These are phyloP conservation scores for Platyrinchus mystaceus DNA, from an alignment of 2,797 vertebrate genomes.

Conservation along the genomic window DNA sequence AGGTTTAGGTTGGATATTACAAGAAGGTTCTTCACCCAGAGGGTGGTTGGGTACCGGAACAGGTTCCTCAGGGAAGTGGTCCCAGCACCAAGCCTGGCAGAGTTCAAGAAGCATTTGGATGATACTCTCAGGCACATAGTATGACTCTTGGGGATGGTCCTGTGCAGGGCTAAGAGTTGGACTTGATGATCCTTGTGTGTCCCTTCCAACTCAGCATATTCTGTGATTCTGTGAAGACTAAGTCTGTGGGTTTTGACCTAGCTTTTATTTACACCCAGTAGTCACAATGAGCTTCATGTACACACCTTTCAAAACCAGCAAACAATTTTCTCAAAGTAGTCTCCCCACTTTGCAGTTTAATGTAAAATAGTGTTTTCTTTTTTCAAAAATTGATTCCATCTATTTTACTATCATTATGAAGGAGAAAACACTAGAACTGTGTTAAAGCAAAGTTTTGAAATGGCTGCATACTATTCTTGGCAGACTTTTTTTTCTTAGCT, in stretches of 20 bases:
- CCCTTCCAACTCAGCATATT: neutral
- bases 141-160: neutral
- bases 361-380: neutral
- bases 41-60: neutral
- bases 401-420: neutral
- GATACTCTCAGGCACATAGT: neutral
- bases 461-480: neutral
- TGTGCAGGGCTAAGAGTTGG: neutral
- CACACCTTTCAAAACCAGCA: neutral
- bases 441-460: neutral
- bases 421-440: neutral
- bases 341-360: neutral
- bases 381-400: accelerated
- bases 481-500: neutral
- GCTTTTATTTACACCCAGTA: neutral
- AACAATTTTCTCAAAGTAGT: neutral
- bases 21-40: neutral
- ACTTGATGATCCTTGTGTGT: neutral
- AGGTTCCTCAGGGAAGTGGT: neutral
- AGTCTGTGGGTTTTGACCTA: neutral
- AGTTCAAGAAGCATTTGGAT: neutral
- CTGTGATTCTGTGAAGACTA: neutral
- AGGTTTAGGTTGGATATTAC: neutral
- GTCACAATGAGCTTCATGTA: neutral
- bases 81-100: neutral